Conservation (phyloP, 1,140 invertebrate genomes). For the Parapsyche elsis region DNA sequence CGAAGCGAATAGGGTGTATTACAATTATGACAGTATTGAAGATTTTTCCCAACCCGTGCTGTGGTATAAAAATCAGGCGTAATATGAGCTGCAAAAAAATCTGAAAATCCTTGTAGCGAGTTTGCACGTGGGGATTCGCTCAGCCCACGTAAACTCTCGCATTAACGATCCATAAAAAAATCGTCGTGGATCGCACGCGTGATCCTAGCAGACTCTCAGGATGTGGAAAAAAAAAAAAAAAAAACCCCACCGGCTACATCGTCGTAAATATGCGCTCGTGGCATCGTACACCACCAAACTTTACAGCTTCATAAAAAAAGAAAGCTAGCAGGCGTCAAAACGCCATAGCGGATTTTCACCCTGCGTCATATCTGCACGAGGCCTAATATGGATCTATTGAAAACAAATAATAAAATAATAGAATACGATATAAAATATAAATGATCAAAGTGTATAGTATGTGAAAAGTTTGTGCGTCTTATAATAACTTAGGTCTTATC, state of each 20-base stretch:
- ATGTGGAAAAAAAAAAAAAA: too few species aligned
- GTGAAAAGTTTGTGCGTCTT: too few species aligned
- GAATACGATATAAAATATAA: too few species aligned
- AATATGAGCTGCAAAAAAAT: neutral
- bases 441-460: too few species aligned
- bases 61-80: neutral
- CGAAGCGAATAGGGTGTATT: too few species aligned
- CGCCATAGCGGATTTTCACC: neutral
- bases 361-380: neutral
- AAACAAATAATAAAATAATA: neutral
- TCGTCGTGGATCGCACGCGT: slow-evolving; percentile 26
- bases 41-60: too few species aligned
- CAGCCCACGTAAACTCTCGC: neutral
- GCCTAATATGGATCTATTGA: slow-evolving; percentile 1
- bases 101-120: neutral
- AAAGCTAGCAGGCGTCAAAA: neutral
- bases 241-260: neutral
- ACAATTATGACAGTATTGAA: too few species aligned
- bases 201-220: neutral
- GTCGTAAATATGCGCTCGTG: slow-evolving; percentile 15
- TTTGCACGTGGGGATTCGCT: neutral
- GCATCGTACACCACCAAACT: slow-evolving; percentile 17
- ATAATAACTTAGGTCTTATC: too few species aligned
- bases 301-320: slow-evolving; percentile 18
- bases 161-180: slow-evolving; percentile 42